These are phyloP conservation scores for Electrophaes corylata DNA, from an alignment of 2,888 invertebrate genomes.

Conservation along the genomic window DNA sequence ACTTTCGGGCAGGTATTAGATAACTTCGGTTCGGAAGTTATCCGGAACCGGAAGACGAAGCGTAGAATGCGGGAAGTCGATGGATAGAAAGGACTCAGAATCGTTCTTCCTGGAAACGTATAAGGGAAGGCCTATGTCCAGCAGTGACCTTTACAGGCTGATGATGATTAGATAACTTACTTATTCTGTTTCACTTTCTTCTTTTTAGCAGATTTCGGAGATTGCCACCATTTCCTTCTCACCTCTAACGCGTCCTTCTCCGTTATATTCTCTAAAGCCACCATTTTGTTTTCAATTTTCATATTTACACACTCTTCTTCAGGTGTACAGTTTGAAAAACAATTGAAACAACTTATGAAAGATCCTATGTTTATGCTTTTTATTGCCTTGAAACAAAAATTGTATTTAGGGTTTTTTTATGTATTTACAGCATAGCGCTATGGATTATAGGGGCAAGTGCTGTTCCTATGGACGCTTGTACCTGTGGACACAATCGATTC, in stretches of 20 bases:
- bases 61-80: too few species aligned
- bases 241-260: constrained; percentile 64
- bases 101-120: too few species aligned
- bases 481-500: too few species aligned
- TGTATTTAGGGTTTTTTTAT: neutral
- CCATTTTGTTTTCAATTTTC: constrained; percentile 43
- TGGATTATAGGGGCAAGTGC: neutral
- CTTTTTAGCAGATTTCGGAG: constrained; percentile 57
- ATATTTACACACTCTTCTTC: neutral
- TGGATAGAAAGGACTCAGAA: too few species aligned
- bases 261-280: constrained; percentile 53
- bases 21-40: too few species aligned
- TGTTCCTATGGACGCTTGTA: too few species aligned
- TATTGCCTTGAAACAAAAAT: neutral
- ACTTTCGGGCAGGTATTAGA: too few species aligned
- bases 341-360: neutral
- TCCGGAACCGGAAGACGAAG: too few species aligned
- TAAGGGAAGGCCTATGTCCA: too few species aligned
- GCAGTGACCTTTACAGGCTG: too few species aligned
- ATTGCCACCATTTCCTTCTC: constrained; percentile 69
- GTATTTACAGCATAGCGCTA: neutral
- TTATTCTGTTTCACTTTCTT: constrained; percentile 50
- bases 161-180: constrained; percentile 44
- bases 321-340: constrained; percentile 2
- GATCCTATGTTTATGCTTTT: constrained; percentile 5